These are phyloP conservation scores for Agrotis exclamationis DNA, from an alignment of 2,888 invertebrate genomes.

Conservation along the genomic window DNA sequence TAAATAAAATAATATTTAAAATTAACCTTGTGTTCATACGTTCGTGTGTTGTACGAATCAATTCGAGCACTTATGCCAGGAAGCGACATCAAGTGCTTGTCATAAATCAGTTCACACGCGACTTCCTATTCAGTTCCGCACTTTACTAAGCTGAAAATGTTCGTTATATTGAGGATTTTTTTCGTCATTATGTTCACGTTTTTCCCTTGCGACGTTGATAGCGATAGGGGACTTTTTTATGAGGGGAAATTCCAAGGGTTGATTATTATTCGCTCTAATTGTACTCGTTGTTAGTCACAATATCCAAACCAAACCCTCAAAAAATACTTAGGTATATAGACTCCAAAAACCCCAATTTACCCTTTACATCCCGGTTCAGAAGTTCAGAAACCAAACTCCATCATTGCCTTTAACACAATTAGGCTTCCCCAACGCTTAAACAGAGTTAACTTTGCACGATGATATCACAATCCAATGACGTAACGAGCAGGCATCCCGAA, in stretches of 20 bases:
- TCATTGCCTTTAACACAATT: conserved; percentile 23
- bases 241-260: conserved; percentile 6
- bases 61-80: conserved; percentile 47
- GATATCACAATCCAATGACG: conserved; percentile 56
- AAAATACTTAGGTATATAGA: background rate
- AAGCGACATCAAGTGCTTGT: conserved; percentile 48
- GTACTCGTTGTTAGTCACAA: conserved; percentile 6
- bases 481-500: conserved; percentile 56
- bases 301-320: background rate
- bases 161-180: conserved; percentile 22
- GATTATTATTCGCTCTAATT: conserved; percentile 22
- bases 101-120: conserved; percentile 56
- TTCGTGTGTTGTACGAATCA: conserved; percentile 51
- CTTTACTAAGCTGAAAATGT: conserved; percentile 22
- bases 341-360: background rate
- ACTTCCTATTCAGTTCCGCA: conserved; percentile 45
- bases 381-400: conserved; percentile 12
- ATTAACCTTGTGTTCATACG: conserved; percentile 39
- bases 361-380: background rate
- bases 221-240: conserved; percentile 3
- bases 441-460: conserved; percentile 43
- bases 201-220: conserved; percentile 9
- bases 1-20: conserved; percentile 53
- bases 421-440: conserved; percentile 19
- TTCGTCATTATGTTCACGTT: conserved; percentile 11